phyloP scores from a whole-genome alignment of 2,888 invertebrate species.

The Tetranychus truncatus region DNA sequence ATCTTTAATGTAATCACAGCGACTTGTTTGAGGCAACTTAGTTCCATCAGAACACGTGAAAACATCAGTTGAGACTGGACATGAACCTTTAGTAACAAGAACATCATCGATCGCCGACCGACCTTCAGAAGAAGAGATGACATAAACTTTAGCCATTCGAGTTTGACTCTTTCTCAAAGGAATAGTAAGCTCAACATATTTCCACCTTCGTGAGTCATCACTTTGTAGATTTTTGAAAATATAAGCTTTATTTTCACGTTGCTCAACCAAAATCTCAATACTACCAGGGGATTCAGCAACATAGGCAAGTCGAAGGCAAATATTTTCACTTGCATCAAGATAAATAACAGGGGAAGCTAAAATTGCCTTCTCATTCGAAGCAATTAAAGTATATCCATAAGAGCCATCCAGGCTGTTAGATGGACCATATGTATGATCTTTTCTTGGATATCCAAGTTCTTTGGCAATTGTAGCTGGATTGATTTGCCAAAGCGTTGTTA shows the following conservation, averaged over 20 bases:
- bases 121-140: neutral
- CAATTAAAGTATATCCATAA: neutral
- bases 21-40: neutral
- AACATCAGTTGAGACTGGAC: neutral
- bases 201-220: neutral
- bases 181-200: neutral
- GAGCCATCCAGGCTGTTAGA: neutral
- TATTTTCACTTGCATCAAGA: neutral
- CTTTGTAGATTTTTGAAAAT: neutral
- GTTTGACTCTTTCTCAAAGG: neutral
- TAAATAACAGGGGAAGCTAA: neutral
- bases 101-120: neutral
- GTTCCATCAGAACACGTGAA: neutral
- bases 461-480: neutral
- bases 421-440: neutral
- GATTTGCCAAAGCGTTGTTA: neutral
- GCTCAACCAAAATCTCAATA: neutral
- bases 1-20: neutral
- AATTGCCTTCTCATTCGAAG: neutral
- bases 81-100: neutral
- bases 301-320: neutral
- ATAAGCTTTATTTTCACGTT: neutral
- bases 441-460: neutral
- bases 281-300: neutral
- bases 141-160: neutral